Conservation (phyloP, 2,888 invertebrate genomes). For the Pristionchus arcanus region DNA sequence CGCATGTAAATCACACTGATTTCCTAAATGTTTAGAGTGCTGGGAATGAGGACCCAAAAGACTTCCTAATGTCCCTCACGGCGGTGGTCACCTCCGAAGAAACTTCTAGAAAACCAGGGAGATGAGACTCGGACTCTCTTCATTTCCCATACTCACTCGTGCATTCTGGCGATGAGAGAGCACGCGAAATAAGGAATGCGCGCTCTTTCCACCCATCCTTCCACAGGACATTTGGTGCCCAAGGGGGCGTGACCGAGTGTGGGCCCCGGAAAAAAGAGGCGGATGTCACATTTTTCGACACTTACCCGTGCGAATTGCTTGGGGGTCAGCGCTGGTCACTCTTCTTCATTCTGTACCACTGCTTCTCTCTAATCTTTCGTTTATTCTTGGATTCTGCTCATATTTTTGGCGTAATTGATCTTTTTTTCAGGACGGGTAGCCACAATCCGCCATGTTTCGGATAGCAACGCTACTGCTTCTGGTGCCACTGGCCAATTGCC, state of each 20-base stretch:
- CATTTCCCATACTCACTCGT: not conserved
- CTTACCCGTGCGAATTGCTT: not conserved
- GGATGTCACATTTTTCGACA: constrained; percentile 27
- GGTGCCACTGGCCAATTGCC: not conserved
- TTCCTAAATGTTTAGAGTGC: too few species aligned
- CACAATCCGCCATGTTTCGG: not conserved
- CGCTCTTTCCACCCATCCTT: not conserved
- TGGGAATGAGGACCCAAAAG: too few species aligned
- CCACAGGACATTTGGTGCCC: not conserved
- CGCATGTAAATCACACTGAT: too few species aligned
- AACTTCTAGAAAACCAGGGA: too few species aligned
- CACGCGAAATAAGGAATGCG: not conserved
- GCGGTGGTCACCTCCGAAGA: too few species aligned
- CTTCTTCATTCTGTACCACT: not conserved
- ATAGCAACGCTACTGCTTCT: constrained; percentile 9
- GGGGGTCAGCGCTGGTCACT: not conserved
- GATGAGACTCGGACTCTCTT: not conserved
- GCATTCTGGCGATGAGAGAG: not conserved
- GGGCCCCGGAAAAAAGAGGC: not conserved
- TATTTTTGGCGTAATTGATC: not conserved
- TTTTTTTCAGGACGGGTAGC: not conserved
- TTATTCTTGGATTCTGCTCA: too few species aligned
- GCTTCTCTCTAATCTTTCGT: not conserved
- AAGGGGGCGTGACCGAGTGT: constrained; percentile 28
- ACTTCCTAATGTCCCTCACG: too few species aligned